Percentiles rank a stretch among this genome's conserved stretches.
Evolutionary conservation across 2,113 vertebrate genomes (phyloP).

Genomic region (Clinocottus analis): DNA sequence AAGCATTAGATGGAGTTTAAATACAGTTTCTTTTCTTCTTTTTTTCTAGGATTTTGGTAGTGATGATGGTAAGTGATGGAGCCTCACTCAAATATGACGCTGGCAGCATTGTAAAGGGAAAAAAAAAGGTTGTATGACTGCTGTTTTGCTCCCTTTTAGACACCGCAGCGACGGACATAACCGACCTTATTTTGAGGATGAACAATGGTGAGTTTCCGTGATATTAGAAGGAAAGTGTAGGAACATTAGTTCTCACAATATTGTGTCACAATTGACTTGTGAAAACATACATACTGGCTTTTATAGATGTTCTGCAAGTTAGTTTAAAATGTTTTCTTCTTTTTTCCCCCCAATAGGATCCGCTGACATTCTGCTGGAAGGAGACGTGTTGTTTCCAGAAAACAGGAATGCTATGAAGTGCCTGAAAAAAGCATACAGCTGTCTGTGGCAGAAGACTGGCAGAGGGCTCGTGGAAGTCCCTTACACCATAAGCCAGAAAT

Average conservation of each 20-base stretch:
- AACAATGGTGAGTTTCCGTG: slow-evolving; percentile 59
- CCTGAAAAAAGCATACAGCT: neutral
- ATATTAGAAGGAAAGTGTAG: neutral
- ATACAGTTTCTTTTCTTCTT: neutral
- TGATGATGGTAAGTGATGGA: slow-evolving; percentile 37
- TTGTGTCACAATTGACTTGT: too few species aligned
- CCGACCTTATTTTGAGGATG: slow-evolving; percentile 61
- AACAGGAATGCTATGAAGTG: slow-evolving; percentile 66
- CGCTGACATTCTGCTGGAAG: slow-evolving; percentile 44
- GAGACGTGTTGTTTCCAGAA: slow-evolving; percentile 53
- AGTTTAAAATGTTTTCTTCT: neutral
- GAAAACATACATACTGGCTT: neutral
- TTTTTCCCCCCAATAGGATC: slow-evolving; percentile 45
- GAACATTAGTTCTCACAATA: neutral
- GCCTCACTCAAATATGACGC: neutral
- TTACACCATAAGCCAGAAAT: slow-evolving; percentile 34
- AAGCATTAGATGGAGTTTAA: neutral
- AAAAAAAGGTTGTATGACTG: neutral
- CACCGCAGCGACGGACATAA: slow-evolving; percentile 21
- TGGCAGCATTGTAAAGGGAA: neutral
- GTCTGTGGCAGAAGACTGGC: slow-evolving; percentile 66
- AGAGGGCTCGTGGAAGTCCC: slow-evolving; percentile 55
- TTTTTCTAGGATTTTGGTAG: slow-evolving; percentile 17
- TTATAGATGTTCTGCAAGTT: neutral
- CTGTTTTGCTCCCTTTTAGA: slow-evolving; percentile 40